Evolutionary conservation across 2,797 vertebrate species (phyloP), one percentile per base, ranked within the genome.

Genomic region (Oreonectes daqikongensis): DNA sequence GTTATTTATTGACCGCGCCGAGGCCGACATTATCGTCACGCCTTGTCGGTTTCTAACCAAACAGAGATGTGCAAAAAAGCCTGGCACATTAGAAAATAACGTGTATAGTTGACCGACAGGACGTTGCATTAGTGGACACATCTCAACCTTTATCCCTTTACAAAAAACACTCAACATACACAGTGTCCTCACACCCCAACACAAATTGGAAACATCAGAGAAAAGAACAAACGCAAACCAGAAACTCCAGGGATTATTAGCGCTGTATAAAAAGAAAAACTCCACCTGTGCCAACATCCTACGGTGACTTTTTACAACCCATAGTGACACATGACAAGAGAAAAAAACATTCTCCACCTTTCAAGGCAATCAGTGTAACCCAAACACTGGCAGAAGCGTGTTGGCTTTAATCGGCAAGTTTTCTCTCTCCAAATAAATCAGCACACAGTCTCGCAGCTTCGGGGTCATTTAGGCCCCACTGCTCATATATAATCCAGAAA

Each of bases 141-240:
- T 57, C 75, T 73, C 80, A 79, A 80, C 79, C 59, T 66, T 68
- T 57, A 59, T 57, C 74, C 77, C 61, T 60, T 26, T 69, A 66
- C 15, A 73, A 72, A 53, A 60, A 69, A 12, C 52, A 52, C 70
- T 52, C 17, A 80, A 67, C 38, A 50, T 48, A 57, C 28, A 53
- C 38, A 28, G 46, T 24, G 18, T 77, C 83, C 70, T 65, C 78
- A 87, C 70, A 61, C 81, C 35, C 73, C 78, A 32, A 80, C 82
- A 85, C 85, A 88, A 90, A 90, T 80, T 77, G 80, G 85, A 84
- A 88, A 79, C 89, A 91, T 88, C 89, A 87, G 88, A 86, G 71
- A 57, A 42, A 59, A 81, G 81, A 42, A 78, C 30, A 44, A 66
- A 50, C 74, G 77, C 70, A 15, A 18, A 73, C 48, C 83, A 57